Evolutionary conservation across 2,113 vertebrate species (phyloP).

Genomic region (Triplophysa tibetana): DNA sequence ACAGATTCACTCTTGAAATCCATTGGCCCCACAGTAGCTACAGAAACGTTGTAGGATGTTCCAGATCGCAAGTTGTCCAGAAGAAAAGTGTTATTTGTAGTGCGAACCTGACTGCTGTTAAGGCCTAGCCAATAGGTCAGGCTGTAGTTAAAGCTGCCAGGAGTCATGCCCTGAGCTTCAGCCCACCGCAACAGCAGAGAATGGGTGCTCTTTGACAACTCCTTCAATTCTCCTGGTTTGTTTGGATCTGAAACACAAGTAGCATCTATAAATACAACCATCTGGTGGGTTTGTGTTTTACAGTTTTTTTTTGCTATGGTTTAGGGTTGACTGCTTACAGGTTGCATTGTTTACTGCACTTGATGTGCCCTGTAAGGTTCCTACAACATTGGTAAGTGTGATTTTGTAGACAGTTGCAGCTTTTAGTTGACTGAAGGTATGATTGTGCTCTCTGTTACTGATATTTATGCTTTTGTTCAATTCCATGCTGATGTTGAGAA

Average conservation of each 20-base stretch:
- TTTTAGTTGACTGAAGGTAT: conserved; percentile 27
- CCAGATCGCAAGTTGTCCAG: conserved; percentile 36
- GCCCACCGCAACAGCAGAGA: conserved; percentile 43
- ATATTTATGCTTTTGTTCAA: not conserved
- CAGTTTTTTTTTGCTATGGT: not conserved
- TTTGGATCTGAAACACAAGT: conserved; percentile 43
- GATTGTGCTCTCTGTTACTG: not conserved
- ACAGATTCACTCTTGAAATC: conserved; percentile 28
- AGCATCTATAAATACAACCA: not conserved
- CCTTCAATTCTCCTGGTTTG: conserved; percentile 26
- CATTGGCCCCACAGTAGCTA: conserved; percentile 41
- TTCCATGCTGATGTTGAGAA: conserved; percentile 37
- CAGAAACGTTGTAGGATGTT: conserved; percentile 46
- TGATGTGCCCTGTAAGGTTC: conserved; percentile 26
- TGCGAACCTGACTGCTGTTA: not conserved
- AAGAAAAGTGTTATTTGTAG: not conserved
- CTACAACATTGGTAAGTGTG: conserved; percentile 26
- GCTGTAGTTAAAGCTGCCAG: conserved; percentile 32
- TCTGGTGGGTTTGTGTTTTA: not conserved
- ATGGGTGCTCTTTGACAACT: not conserved
- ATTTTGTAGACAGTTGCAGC: conserved; percentile 29
- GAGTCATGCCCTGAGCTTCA: conserved; percentile 34
- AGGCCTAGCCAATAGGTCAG: conserved; percentile 14
- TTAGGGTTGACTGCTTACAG: conserved; percentile 37
- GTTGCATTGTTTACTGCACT: conserved; percentile 5